phyloP scores from a whole-genome alignment of 2,797 vertebrate species.

The Pseudopleuronectes americanus region DNA sequence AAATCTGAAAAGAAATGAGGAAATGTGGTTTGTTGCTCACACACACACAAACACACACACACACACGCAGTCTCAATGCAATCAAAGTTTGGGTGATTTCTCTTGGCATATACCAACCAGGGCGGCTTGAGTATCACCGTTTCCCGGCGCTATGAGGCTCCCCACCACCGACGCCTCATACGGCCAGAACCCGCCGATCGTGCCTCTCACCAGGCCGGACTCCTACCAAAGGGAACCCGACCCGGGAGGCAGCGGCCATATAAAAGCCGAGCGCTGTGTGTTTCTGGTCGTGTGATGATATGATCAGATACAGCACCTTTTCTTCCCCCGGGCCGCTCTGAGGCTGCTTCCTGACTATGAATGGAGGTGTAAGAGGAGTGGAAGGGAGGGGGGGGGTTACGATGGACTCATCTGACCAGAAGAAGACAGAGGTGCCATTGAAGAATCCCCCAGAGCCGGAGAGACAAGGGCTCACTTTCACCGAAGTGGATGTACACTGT shows the following conservation, averaged over 20 bases:
- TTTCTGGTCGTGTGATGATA: conserved; percentile 75
- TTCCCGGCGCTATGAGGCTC: conserved; percentile 41
- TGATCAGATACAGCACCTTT: conserved; percentile 81
- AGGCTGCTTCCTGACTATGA: conserved; percentile 83
- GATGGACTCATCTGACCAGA: conserved; percentile 78
- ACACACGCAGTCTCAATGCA: conserved; percentile 16
- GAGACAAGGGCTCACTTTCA: conserved; percentile 79
- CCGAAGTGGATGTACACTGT: conserved; percentile 59
- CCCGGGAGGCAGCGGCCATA: conserved; percentile 57
- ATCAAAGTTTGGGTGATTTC: conserved; percentile 68
- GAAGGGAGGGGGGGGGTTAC: conserved; percentile 38
- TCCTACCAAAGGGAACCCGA: conserved; percentile 66
- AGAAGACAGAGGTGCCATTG: conserved; percentile 83
- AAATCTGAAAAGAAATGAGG: conserved; percentile 69
- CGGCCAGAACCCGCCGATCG: conserved; percentile 36
- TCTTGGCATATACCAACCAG: conserved; percentile 62
- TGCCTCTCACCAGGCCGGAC: conserved; percentile 57
- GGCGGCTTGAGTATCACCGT: conserved; percentile 63
- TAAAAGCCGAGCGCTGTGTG: conserved; percentile 66
- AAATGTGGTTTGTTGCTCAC: conserved; percentile 73
- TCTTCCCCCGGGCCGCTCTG: conserved; percentile 70
- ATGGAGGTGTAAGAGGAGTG: conserved; percentile 55
- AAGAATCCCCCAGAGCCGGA: conserved; percentile 63
- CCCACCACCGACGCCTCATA: conserved; percentile 38
- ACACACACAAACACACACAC: conserved; percentile 32